phyloP scores from a whole-genome alignment of 2,797 vertebrate genomes.

The Dendrocincla tyrannina region DNA sequence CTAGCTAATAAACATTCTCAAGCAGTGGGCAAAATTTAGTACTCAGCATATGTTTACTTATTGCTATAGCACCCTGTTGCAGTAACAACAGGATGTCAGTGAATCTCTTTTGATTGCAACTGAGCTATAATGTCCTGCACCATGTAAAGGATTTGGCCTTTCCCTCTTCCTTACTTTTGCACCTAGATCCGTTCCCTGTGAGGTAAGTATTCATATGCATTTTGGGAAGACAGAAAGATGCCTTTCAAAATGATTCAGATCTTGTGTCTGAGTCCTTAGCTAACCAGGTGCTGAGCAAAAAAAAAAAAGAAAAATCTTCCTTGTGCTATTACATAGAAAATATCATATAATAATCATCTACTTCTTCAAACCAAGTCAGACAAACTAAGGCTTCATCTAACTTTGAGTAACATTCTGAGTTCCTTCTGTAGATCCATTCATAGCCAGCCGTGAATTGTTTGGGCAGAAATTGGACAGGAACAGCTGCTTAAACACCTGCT shows the following conservation, averaged over 20 bases:
- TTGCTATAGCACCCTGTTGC: neutral
- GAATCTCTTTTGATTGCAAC: neutral
- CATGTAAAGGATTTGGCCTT: neutral
- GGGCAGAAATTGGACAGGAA: constrained; percentile 12
- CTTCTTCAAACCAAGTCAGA: neutral
- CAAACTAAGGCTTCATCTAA: neutral
- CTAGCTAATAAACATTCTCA: neutral
- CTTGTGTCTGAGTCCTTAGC: neutral
- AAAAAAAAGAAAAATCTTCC: neutral
- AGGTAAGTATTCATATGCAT: neutral
- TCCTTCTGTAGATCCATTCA: neutral
- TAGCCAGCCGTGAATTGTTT: neutral
- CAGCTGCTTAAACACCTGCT: constrained; percentile 44
- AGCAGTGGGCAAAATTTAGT: neutral
- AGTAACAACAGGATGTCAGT: neutral
- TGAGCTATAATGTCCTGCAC: neutral
- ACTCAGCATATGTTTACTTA: neutral
- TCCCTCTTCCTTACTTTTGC: neutral
- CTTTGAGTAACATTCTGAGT: neutral
- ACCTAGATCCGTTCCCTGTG: neutral
- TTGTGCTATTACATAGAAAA: neutral
- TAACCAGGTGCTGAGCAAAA: neutral
- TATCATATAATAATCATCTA: neutral
- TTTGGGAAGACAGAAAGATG: neutral
- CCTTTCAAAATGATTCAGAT: neutral